Conservation (phyloP, 2,113 vertebrate genomes). For the Varanus komodoensis region DNA sequence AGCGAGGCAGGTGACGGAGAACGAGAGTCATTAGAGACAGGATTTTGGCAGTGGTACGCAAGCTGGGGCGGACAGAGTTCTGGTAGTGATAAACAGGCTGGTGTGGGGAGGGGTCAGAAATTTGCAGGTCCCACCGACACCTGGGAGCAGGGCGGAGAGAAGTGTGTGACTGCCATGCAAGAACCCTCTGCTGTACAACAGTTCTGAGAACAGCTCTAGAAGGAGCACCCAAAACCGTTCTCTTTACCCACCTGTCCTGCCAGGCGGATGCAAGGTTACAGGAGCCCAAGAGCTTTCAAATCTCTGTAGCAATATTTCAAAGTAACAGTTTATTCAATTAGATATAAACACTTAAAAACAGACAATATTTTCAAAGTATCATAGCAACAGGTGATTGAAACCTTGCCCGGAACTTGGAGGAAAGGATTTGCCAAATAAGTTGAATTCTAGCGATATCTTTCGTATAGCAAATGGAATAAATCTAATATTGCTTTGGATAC, state of each 20-base stretch:
- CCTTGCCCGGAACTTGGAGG: conserved; percentile 79
- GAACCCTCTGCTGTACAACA: conserved; percentile 10
- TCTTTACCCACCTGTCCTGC: conserved; percentile 57
- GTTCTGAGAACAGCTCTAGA: conserved; percentile 35
- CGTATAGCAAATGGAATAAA: conserved; percentile 83
- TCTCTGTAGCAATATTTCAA: conserved; percentile 78
- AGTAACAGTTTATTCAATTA: conserved; percentile 81
- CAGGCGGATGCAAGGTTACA: conserved; percentile 57
- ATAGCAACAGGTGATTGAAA: conserved; percentile 88
- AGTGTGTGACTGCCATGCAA: not conserved
- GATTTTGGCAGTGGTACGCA: too few species aligned
- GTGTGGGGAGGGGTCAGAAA: not conserved
- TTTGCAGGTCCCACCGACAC: not conserved
- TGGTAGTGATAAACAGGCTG: not conserved
- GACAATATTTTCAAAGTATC: conserved; percentile 88
- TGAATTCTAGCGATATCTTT: conserved; percentile 80
- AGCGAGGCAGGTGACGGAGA: too few species aligned
- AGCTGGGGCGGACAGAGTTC: not conserved
- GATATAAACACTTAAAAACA: conserved; percentile 79
- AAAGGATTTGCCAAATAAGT: conserved; percentile 77
- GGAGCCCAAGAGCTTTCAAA: conserved; percentile 72
- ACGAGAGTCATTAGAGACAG: not conserved
- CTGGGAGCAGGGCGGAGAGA: not conserved
- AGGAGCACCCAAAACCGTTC: conserved; percentile 47
- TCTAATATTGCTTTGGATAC: conserved; percentile 85